Conservation (phyloP, 2,888 invertebrate genomes). For the Drosophila anceps region DNA sequence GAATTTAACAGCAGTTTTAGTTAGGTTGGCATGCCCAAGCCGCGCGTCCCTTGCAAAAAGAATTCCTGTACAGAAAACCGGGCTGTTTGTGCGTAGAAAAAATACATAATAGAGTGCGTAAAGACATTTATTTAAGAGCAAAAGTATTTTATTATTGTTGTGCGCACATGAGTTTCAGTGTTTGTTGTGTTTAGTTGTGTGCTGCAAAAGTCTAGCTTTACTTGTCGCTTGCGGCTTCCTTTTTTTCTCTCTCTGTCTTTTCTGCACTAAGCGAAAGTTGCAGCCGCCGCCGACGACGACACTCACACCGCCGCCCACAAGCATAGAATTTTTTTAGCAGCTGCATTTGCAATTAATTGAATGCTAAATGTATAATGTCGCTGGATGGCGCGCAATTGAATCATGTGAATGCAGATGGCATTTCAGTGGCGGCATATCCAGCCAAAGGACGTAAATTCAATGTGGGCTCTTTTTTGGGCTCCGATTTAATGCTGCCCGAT, state of each 20-base stretch:
- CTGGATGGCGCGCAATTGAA: conserved; percentile 82
- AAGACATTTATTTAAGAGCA: neutral
- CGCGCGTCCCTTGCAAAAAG: conserved; percentile 77
- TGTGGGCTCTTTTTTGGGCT: conserved; percentile 80
- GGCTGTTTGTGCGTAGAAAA: conserved; percentile 39
- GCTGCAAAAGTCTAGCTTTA: conserved; percentile 5
- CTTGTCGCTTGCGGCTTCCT: conserved; percentile 43
- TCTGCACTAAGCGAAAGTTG: conserved; percentile 61
- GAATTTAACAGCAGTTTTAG: conserved; percentile 58
- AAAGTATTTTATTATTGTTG: conserved; percentile 13
- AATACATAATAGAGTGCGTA: conserved; percentile 20
- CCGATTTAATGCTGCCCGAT: conserved; percentile 79
- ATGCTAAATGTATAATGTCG: conserved; percentile 72
- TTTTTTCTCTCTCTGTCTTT: conserved; percentile 37
- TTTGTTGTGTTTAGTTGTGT: neutral
- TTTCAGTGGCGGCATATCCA: conserved; percentile 38
- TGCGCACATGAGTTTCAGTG: neutral
- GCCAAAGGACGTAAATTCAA: conserved; percentile 82
- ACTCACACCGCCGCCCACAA: conserved; percentile 49
- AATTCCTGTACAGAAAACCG: conserved; percentile 74
- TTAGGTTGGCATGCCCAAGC: conserved; percentile 55
- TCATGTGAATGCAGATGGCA: conserved; percentile 62
- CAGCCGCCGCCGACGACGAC: conserved; percentile 46
- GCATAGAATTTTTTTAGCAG: conserved; percentile 20
- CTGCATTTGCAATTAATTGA: conserved; percentile 28